Conservation (phyloP, 2,797 vertebrate genomes). For the Hyperoplus lanceolatus region DNA sequence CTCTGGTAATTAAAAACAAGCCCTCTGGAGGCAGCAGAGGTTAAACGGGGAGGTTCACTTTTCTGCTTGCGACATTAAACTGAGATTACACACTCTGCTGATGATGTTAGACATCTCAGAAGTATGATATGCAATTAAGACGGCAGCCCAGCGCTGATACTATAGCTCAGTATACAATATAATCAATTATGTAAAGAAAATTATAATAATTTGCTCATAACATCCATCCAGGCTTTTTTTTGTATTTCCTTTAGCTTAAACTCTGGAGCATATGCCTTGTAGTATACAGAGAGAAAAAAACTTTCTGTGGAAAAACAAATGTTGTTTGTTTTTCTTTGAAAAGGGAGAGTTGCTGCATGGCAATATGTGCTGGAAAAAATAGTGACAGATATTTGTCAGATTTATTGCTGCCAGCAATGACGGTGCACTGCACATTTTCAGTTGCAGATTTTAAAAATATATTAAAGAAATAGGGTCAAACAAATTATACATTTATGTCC, state of each 20-base stretch:
- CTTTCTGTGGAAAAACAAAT: conserved; percentile 54
- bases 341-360: conserved; percentile 43
- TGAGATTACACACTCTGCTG: conserved; percentile 79
- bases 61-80: conserved; percentile 82
- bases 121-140: conserved; percentile 44
- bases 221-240: not conserved
- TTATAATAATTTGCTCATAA: not conserved
- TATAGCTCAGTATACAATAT: not conserved
- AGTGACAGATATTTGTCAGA: conserved; percentile 72
- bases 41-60: conserved; percentile 87
- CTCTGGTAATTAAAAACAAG: conserved; percentile 95
- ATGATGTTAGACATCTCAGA: conserved; percentile 68
- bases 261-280: not conserved
- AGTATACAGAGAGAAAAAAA: conserved; percentile 30
- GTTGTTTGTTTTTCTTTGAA: conserved; percentile 58
- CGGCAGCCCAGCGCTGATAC: not conserved
- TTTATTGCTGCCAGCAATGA: conserved; percentile 67
- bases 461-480: conserved; percentile 12
- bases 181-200: conserved; percentile 18
- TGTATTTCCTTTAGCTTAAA: not conserved
- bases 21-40: conserved; percentile 88
- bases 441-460: conserved; percentile 11
- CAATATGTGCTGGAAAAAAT: conserved; percentile 73
- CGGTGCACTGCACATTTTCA: conserved; percentile 46
- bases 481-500: conserved; percentile 15